Conservation (phyloP, 2,888 invertebrate genomes). For the Drosophila crucigera region DNA sequence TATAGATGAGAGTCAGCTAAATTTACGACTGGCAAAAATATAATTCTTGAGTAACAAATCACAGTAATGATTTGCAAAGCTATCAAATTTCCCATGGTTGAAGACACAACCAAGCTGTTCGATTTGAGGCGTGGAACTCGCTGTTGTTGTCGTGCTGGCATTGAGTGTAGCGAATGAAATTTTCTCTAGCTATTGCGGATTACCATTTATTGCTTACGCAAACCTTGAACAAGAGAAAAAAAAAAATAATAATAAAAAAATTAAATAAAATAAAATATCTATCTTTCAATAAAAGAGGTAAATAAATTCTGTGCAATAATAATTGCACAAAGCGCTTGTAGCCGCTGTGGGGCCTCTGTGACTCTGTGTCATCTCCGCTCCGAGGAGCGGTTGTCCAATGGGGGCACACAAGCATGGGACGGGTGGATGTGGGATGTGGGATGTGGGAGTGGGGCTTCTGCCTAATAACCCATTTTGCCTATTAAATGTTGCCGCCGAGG, state of each 20-base stretch:
- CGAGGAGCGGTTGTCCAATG: constrained; percentile 26
- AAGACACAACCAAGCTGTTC: constrained; percentile 33
- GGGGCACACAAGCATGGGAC: neutral
- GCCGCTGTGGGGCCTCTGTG: constrained; percentile 16
- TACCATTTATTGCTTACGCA: constrained; percentile 18
- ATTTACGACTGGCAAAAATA: neutral
- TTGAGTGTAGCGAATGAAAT: constrained; percentile 47
- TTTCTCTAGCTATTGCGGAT: constrained; percentile 41
- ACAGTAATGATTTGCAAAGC: neutral
- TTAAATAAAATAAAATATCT: neutral
- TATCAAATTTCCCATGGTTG: constrained; percentile 45
- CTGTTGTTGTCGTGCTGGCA: constrained; percentile 49
- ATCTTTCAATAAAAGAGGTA: constrained; percentile 19
- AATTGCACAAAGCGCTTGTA: constrained; percentile 30
- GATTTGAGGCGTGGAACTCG: constrained; percentile 46
- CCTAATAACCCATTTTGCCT: constrained; percentile 65
- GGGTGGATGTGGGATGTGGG: neutral
- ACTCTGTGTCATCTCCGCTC: constrained; percentile 27
- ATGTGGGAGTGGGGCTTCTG: constrained; percentile 13
- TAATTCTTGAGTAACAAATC: constrained; percentile 6
- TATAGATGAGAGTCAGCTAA: neutral
- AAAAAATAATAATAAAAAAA: constrained; percentile 1
- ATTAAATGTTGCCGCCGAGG: constrained; percentile 57
- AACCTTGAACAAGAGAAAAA: constrained; percentile 34
- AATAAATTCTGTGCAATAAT: constrained; percentile 39